These are phyloP conservation scores for Lytechinus variegatus DNA, from an alignment of 35 echinoderm and acorn worm species.

Conservation along the genomic window DNA sequence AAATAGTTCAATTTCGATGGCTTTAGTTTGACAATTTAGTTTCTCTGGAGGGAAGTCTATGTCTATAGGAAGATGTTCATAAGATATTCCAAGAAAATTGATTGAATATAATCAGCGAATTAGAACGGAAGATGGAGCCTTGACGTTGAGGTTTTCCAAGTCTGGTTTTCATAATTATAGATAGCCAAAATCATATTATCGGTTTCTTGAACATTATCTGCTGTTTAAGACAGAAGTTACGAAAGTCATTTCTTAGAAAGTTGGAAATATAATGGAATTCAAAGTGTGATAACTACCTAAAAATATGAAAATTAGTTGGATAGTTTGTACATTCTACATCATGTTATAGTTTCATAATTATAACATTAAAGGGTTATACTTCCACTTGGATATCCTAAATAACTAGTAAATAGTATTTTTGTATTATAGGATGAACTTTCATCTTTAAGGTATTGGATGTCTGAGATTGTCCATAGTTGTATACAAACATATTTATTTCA, in stretches of 20 bases:
- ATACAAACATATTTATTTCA: too few species aligned
- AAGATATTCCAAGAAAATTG: background rate
- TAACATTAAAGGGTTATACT: too few species aligned
- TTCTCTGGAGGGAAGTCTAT: background rate
- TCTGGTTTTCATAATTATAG: background rate
- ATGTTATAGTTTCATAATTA: too few species aligned
- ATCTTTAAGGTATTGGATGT: too few species aligned
- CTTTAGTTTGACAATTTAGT: background rate
- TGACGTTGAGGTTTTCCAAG: background rate
- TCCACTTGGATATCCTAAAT: too few species aligned
- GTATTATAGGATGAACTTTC: too few species aligned
- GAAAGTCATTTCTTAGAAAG: too few species aligned
- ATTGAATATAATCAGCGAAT: background rate
- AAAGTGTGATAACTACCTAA: background rate
- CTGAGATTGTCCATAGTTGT: too few species aligned
- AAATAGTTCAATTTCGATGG: background rate
- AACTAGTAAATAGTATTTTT: too few species aligned
- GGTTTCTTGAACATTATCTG: background rate
- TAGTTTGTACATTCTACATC: too few species aligned
- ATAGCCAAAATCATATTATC: background rate
- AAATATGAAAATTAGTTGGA: too few species aligned
- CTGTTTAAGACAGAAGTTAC: background rate
- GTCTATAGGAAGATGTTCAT: background rate
- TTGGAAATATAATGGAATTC: too few species aligned
- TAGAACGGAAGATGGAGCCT: background rate